Evolutionary conservation across 2,797 vertebrate species (phyloP).

Genomic region (Zalophus californianus): DNA sequence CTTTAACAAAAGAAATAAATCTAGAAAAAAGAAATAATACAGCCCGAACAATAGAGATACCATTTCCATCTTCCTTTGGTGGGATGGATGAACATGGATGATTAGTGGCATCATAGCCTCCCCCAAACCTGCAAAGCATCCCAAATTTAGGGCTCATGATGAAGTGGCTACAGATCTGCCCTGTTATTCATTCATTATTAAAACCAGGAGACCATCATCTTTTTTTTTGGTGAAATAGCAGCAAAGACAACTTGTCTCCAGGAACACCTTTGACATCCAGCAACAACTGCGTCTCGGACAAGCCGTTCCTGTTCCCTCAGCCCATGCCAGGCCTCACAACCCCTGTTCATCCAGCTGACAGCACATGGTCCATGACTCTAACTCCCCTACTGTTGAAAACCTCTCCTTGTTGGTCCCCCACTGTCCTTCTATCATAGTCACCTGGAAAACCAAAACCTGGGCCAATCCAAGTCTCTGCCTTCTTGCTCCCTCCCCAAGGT

Average conservation of each 20-base stretch:
- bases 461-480: not conserved
- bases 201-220: not conserved
- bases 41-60: not conserved
- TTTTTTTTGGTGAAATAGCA: not conserved
- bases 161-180: not conserved
- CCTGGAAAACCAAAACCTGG: not conserved
- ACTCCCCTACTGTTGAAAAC: not conserved
- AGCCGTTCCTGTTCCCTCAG: not conserved
- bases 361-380: not conserved
- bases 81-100: not conserved
- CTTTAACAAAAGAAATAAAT: not conserved
- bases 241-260: not conserved
- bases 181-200: not conserved
- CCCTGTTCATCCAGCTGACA: not conserved
- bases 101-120: not conserved
- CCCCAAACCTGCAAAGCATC: not conserved
- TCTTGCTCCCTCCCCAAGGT: not conserved
- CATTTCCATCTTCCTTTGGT: not conserved
- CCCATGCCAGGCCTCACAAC: accelerated
- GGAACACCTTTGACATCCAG: not conserved
- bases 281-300: not conserved
- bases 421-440: not conserved
- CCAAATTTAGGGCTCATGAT: not conserved
- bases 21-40: not conserved
- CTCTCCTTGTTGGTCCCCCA: not conserved